Evolutionary conservation across 2,888 invertebrate genomes (phyloP), one percentile per base, ranked within the genome.

Genomic region (Orthosia cruda): DNA sequence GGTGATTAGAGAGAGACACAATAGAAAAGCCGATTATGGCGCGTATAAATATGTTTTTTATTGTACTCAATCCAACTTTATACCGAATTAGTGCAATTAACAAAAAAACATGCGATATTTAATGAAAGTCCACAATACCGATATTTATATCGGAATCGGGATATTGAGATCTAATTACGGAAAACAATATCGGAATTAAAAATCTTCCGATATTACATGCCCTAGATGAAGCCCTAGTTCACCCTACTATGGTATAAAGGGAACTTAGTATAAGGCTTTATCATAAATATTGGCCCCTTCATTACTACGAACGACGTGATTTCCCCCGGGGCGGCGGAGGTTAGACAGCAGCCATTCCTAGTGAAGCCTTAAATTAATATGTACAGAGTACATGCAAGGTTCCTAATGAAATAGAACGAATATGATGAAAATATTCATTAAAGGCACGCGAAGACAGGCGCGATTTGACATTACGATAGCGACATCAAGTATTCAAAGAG

Each of bases 301-400:
- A 12, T 40, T 59, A 57, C 32, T 52, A 50, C 20, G 58, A 55
- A 61, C 45, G 20, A 13, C 32, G 13, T 45, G 52, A 78, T 73
- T 80, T 74, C 74, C 54, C 49, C 20, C 0, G 66, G 32, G 73
- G n/a, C 5, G n/a, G 5, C 20, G 15, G 16, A 45, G 40, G 16
- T 12, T 40, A 47, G 32, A 23, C 52, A 23, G 18, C 54, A 40
- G 77, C n/a, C 20, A 16, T 16, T 47, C 13, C 12, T 16, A 40
- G n/a, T 57, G n/a, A 70, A 49, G 13, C 20, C 11, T 61, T 49
- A 40, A 13, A 61, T 65, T 52, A 45, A 50, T 40, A 61, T 55
- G 11, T 13, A 45, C 4, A 26, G n/a, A 23, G 23, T 54, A 7
- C 16, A 49, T 47, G 12, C 7, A 59, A 32, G 55, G 18, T 76